A percentile compares a stretch with the other conserved stretches of the same genome.
phyloP scores from a whole-genome alignment of 2,113 vertebrate genomes.

The Sturnus vulgaris region DNA sequence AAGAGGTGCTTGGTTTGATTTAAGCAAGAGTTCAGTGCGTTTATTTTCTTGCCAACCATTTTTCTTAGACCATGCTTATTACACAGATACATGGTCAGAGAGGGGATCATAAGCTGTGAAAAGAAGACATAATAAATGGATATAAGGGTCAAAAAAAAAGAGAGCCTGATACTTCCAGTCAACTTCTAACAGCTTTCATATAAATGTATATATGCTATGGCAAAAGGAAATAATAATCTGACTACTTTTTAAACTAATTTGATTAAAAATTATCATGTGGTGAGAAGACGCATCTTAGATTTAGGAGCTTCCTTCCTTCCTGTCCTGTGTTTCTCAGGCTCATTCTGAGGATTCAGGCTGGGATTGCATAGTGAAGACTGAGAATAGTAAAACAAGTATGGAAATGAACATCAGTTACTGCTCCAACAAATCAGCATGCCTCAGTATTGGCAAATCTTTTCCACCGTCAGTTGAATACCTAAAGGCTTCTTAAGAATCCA shows the following conservation, averaged over 20 bases:
- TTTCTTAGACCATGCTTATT: background rate
- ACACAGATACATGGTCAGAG: rapidly evolving
- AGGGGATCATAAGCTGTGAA: background rate
- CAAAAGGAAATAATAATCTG: background rate
- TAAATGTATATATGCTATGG: background rate
- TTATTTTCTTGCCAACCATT: background rate
- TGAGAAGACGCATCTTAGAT: background rate
- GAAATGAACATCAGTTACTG: background rate
- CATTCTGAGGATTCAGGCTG: background rate
- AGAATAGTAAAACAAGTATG: background rate
- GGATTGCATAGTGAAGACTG: background rate
- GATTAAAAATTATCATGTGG: background rate
- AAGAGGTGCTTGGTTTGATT: background rate
- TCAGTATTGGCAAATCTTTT: background rate
- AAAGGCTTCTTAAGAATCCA: background rate
- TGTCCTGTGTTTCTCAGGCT: background rate
- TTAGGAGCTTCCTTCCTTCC: background rate
- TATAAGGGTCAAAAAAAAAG: background rate
- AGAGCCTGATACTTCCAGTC: background rate
- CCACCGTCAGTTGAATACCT: background rate
- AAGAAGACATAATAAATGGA: background rate
- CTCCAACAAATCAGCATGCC: background rate
- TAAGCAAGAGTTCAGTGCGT: background rate
- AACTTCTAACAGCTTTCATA: background rate
- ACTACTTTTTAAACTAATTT: background rate